Evolutionary conservation across 1,140 invertebrate species (phyloP).

Genomic region (Neodiprion lecontei): DNA sequence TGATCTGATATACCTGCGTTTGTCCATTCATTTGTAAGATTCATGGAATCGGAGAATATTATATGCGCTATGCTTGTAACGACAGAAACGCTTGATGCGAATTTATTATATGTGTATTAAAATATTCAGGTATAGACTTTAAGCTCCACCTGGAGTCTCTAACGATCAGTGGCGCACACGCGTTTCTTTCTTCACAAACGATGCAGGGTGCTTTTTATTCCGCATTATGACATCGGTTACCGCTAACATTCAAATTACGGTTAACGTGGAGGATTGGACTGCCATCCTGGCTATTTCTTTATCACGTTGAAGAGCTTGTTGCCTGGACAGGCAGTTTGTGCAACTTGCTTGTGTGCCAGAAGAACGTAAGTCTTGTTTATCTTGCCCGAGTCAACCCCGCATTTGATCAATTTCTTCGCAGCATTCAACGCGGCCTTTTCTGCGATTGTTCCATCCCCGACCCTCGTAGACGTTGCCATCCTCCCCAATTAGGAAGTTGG

Average conservation of each 20-base stretch:
- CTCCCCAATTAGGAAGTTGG: constrained; percentile 63
- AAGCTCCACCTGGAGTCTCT: no score
- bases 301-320: constrained; percentile 62
- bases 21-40: not conserved
- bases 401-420: constrained; percentile 52
- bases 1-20: not conserved
- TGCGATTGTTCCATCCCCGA: constrained; percentile 62
- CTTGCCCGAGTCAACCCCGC: constrained; percentile 49
- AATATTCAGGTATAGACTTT: no score
- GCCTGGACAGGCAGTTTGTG: constrained; percentile 60
- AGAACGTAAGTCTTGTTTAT: constrained; percentile 56
- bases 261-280: constrained; percentile 12
- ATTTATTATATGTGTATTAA: no score
- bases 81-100: no score
- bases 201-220: not conserved
- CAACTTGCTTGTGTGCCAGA: constrained; percentile 61
- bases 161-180: no score
- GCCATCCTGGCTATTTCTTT: constrained; percentile 61
- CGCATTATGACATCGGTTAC: not conserved
- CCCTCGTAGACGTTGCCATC: constrained; percentile 67
- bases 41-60: not conserved
- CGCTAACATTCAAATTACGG: not conserved
- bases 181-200: no score
- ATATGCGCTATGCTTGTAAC: not conserved
- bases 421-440: constrained; percentile 54